Percentiles rank a stretch among this genome's conserved stretches.
phyloP scores from a whole-genome alignment of 2,888 invertebrate genomes.

The Leucophora obtusa region DNA sequence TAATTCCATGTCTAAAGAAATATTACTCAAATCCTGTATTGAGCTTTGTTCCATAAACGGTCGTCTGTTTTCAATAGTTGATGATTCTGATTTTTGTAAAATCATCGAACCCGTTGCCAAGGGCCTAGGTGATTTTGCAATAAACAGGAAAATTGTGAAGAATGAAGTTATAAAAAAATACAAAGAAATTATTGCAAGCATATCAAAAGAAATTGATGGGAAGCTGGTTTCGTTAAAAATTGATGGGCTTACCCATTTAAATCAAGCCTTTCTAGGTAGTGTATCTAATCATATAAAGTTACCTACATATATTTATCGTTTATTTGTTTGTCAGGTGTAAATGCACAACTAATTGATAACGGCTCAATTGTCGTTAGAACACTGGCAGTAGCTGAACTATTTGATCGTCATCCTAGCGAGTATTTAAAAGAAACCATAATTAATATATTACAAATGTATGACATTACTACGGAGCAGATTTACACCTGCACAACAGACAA shows the following conservation, averaged over 20 bases:
- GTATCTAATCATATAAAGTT: no score
- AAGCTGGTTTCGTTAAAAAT: slow-evolving; percentile 10
- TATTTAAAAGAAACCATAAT: slow-evolving; percentile 7
- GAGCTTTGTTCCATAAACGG: slow-evolving; percentile 11
- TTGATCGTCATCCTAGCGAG: slow-evolving; percentile 4
- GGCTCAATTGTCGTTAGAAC: slow-evolving; percentile 6
- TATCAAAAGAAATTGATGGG: background rate
- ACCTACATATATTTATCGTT: no score
- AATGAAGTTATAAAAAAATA: background rate
- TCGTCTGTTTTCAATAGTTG: slow-evolving; percentile 3
- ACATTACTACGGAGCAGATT: slow-evolving; percentile 6
- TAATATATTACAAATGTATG: no score
- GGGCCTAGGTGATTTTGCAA: slow-evolving; percentile 1
- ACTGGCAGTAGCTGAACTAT: slow-evolving; percentile 10
- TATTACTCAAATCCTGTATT: slow-evolving; percentile 13
- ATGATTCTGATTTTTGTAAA: background rate
- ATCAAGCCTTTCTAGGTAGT: background rate
- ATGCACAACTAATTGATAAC: slow-evolving; percentile 4
- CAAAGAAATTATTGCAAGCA: background rate
- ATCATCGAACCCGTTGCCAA: slow-evolving; percentile 2
- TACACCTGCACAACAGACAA: slow-evolving; percentile 16
- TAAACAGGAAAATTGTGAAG: background rate
- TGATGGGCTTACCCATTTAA: slow-evolving; percentile 12
- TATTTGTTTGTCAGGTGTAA: slow-evolving; percentile 10
- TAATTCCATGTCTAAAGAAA: background rate